Conservation (phyloP, 2,888 invertebrate species). For the Drosophila ezoana region DNA sequence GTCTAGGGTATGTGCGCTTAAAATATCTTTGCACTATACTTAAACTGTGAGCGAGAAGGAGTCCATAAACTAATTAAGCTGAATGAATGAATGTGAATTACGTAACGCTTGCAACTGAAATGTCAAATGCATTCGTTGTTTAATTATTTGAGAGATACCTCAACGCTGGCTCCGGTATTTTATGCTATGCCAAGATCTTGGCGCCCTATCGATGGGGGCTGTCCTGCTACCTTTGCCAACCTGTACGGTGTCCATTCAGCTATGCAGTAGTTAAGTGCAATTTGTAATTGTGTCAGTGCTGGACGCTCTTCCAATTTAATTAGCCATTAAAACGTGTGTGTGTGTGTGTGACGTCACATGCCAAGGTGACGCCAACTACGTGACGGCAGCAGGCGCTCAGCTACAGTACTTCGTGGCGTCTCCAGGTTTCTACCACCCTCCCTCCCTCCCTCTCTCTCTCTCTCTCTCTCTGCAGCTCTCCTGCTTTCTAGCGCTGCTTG, state of each 20-base stretch:
- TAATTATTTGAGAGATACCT: slow-evolving; percentile 48
- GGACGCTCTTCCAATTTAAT: slow-evolving; percentile 73
- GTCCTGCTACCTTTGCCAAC: slow-evolving; percentile 2
- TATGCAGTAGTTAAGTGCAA: slow-evolving; percentile 73
- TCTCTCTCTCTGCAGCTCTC: background rate
- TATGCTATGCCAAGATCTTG: slow-evolving; percentile 37
- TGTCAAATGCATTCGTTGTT: slow-evolving; percentile 56
- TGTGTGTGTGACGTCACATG: slow-evolving; percentile 73
- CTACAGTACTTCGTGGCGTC: slow-evolving; percentile 19
- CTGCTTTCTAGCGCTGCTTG: slow-evolving; percentile 2
- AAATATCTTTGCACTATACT: slow-evolving; percentile 28
- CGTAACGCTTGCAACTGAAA: slow-evolving; percentile 32
- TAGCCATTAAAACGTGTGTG: slow-evolving; percentile 71
- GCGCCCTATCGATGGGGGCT: slow-evolving; percentile 36
- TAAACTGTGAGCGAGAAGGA: slow-evolving; percentile 16
- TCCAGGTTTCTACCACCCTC: slow-evolving; percentile 7
- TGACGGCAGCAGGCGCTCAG: slow-evolving; percentile 45
- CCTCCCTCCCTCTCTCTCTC: background rate
- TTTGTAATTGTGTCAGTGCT: slow-evolving; percentile 78
- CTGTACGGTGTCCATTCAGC: slow-evolving; percentile 26
- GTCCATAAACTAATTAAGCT: slow-evolving; percentile 53
- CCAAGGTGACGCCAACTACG: slow-evolving; percentile 58
- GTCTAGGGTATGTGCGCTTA: slow-evolving; percentile 34
- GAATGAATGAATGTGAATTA: slow-evolving; percentile 24
- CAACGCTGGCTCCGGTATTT: slow-evolving; percentile 20